Percentiles rank a stretch among this genome's conserved stretches.
Evolutionary conservation across 2,888 invertebrate genomes (phyloP).

Genomic region (Resseliella maxima): DNA sequence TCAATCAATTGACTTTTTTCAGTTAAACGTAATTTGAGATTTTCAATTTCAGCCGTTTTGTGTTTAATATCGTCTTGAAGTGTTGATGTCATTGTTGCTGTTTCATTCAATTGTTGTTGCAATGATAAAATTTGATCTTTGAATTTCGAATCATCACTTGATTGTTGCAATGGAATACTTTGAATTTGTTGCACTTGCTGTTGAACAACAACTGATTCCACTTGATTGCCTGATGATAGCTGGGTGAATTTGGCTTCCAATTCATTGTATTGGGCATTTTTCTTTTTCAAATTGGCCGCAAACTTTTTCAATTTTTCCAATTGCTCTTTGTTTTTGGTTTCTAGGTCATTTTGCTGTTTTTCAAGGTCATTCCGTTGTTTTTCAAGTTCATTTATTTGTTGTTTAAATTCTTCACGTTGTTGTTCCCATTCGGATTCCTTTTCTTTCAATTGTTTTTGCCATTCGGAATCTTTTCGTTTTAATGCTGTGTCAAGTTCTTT

Average conservation of each 20-base stretch:
- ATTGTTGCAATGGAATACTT: slow-evolving; percentile 29
- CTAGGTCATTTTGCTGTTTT: slow-evolving; percentile 66
- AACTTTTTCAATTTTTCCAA: slow-evolving; percentile 83
- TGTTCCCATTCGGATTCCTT: background rate
- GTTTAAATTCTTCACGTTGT: slow-evolving; percentile 63
- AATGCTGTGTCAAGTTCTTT: slow-evolving; percentile 60
- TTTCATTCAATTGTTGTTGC: background rate
- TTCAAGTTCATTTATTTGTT: slow-evolving; percentile 68
- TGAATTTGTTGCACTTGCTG: background rate
- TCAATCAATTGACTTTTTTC: slow-evolving; percentile 56
- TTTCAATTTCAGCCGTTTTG: slow-evolving; percentile 57
- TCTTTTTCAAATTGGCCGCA: slow-evolving; percentile 81
- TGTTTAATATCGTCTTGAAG: background rate
- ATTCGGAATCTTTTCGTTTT: slow-evolving; percentile 66
- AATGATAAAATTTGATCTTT: slow-evolving; percentile 15
- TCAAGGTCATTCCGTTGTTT: slow-evolving; percentile 63
- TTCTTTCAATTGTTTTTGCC: slow-evolving; percentile 60
- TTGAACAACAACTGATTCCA: background rate
- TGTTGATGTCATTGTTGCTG: background rate
- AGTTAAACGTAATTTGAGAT: slow-evolving; percentile 50
- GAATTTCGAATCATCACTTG: background rate
- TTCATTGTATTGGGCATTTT: slow-evolving; percentile 74
- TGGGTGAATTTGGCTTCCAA: slow-evolving; percentile 69
- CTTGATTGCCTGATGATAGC: background rate
- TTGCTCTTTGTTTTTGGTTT: slow-evolving; percentile 76